Conservation (phyloP, 2,797 vertebrate genomes). For the Falco concolor region DNA sequence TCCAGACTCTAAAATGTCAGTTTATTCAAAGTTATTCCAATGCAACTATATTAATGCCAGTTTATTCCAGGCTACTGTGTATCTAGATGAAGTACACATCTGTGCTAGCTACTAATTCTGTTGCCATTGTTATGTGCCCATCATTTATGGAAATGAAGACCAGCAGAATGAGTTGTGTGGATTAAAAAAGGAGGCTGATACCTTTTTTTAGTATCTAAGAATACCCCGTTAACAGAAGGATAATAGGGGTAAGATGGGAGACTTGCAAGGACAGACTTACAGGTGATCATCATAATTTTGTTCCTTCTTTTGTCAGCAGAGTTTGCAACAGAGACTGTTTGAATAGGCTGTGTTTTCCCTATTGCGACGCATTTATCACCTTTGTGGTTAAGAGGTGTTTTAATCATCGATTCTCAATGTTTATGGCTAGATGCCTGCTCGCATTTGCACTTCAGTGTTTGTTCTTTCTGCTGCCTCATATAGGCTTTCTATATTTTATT, state of each 20-base stretch:
- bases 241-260: background rate
- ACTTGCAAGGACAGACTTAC: background rate
- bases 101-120: background rate
- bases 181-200: background rate
- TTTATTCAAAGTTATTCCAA: background rate
- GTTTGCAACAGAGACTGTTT: background rate
- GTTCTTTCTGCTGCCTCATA: constrained; percentile 54
- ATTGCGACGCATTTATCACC: background rate
- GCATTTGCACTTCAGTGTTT: constrained; percentile 44
- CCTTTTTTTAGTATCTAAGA: background rate
- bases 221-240: background rate
- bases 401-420: constrained; percentile 31
- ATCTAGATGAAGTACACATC: background rate
- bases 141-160: background rate
- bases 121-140: background rate
- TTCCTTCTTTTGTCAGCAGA: background rate
- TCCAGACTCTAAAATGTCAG: background rate
- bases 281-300: background rate
- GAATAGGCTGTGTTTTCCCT: background rate
- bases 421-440: constrained; percentile 48
- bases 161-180: background rate
- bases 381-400: constrained; percentile 29
- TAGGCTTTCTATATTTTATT: constrained; percentile 63
- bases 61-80: background rate
- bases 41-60: background rate